A percentile compares a stretch with the other conserved stretches of the same genome.
phyloP scores from a whole-genome alignment of 2,113 vertebrate genomes.

The Nematolebias whitei region DNA sequence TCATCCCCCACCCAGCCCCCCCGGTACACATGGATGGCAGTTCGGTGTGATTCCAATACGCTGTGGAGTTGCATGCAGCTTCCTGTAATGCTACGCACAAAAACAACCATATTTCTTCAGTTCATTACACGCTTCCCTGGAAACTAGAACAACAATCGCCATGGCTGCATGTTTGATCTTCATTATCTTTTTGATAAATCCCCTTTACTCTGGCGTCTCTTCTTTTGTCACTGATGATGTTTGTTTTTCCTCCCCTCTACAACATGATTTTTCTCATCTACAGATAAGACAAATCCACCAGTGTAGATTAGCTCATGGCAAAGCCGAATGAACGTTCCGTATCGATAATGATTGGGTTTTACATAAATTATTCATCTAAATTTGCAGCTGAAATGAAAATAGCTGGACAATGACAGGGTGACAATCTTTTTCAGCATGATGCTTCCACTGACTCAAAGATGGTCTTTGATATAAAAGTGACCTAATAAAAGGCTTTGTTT shows the following conservation, averaged over 20 bases:
- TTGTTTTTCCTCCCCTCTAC: slow-evolving; percentile 33
- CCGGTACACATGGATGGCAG: slow-evolving; percentile 36
- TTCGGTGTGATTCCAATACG: slow-evolving; percentile 49
- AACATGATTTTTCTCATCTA: slow-evolving; percentile 47
- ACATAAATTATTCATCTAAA: slow-evolving; percentile 72
- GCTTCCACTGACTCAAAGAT: slow-evolving; percentile 54
- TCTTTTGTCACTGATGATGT: slow-evolving; percentile 21
- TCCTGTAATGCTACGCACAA: slow-evolving; percentile 64
- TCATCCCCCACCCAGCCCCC: slow-evolving; percentile 42
- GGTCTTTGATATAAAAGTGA: slow-evolving; percentile 62
- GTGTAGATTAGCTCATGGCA: slow-evolving; percentile 56
- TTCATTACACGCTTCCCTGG: slow-evolving; percentile 80
- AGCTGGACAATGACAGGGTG: slow-evolving; percentile 61
- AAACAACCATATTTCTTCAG: slow-evolving; percentile 68
- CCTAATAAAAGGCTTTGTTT: slow-evolving; percentile 61
- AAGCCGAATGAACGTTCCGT: slow-evolving; percentile 58
- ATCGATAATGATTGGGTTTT: slow-evolving; percentile 73
- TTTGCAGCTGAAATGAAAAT: slow-evolving; percentile 48
- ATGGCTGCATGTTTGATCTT: slow-evolving; percentile 72
- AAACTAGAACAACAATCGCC: slow-evolving; percentile 71
- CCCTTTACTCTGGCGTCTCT: slow-evolving; percentile 9
- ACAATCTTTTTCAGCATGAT: slow-evolving; percentile 45
- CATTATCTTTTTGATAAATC: slow-evolving; percentile 74
- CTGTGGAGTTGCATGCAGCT: slow-evolving; percentile 18
- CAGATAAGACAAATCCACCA: slow-evolving; percentile 65